These are phyloP conservation scores for Potamilus streckersoni DNA, from an alignment of 1,140 invertebrate genomes.

Conservation along the genomic window DNA sequence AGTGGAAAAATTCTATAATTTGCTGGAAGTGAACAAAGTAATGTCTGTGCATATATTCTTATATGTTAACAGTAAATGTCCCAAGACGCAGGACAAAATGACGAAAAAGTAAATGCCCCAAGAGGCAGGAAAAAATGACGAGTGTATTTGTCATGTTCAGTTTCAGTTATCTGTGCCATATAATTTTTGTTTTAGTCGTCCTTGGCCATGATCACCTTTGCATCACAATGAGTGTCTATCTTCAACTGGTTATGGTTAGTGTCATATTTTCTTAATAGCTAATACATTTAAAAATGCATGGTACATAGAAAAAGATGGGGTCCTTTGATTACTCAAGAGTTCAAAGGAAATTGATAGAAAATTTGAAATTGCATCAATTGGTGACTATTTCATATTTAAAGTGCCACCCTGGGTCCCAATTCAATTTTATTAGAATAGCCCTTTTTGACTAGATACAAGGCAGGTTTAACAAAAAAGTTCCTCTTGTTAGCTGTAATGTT, in stretches of 20 bases:
- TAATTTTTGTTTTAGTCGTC: not conserved
- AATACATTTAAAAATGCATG: too few species aligned
- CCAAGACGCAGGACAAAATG: not conserved
- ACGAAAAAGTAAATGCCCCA: not conserved
- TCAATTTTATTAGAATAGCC: too few species aligned
- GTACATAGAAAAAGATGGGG: too few species aligned
- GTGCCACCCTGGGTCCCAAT: too few species aligned
- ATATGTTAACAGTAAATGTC: not conserved
- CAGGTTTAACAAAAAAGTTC: too few species aligned
- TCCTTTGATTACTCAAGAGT: too few species aligned
- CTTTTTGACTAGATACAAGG: not conserved
- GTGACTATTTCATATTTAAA: too few species aligned
- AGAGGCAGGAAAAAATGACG: not conserved
- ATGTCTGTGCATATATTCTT: constrained; percentile 1
- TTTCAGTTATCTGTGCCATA: not conserved
- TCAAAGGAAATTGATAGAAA: too few species aligned
- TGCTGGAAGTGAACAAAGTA: constrained; percentile 82
- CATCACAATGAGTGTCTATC: not conserved
- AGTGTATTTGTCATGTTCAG: not conserved
- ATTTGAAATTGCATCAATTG: too few species aligned
- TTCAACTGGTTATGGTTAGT: not conserved
- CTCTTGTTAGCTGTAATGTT: too few species aligned
- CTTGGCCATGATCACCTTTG: not conserved
- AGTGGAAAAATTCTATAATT: constrained; percentile 90
- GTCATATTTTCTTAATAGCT: not conserved